phyloP scores from a whole-genome alignment of 92 coral and sea anemone species.

The Virgularia gustaviana region DNA sequence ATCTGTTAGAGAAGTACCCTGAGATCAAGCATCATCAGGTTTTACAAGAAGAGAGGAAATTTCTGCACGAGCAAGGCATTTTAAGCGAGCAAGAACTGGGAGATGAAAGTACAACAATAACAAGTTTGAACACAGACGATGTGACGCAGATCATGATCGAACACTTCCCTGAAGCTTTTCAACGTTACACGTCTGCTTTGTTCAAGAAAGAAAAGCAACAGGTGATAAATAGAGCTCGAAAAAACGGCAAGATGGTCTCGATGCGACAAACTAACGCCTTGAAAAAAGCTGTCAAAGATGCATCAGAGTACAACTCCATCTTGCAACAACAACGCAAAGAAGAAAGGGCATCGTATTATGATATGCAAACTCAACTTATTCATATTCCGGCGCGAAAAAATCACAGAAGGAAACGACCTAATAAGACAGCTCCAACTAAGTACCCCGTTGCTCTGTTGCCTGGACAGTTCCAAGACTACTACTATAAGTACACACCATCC shows the following conservation, averaged over 20 bases:
- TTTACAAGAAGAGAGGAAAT: slow-evolving; percentile 62
- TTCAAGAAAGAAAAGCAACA: slow-evolving; percentile 79
- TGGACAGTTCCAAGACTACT: slow-evolving; percentile 93
- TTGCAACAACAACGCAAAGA: slow-evolving; percentile 83
- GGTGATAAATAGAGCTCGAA: slow-evolving; percentile 65
- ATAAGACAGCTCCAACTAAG: slow-evolving; percentile 73
- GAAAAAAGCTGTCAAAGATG: slow-evolving; percentile 88
- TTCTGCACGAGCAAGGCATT: slow-evolving; percentile 69
- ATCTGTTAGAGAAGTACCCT: slow-evolving; percentile 62
- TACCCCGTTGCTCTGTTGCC: slow-evolving; percentile 95
- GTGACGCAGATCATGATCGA: slow-evolving; percentile 71
- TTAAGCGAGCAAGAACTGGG: slow-evolving; percentile 40
- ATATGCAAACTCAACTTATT: slow-evolving; percentile 98
- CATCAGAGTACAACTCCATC: slow-evolving; percentile 82
- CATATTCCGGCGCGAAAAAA: slow-evolving; percentile 85
- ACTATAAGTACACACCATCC: slow-evolving; percentile 63
- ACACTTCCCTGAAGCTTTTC: slow-evolving; percentile 63
- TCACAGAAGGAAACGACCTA: slow-evolving; percentile 56
- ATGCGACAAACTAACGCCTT: slow-evolving; percentile 65
- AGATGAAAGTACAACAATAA: slow-evolving; percentile 31
- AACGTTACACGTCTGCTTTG: slow-evolving; percentile 66
- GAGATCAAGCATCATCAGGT: slow-evolving; percentile 61
- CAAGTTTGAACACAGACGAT: slow-evolving; percentile 64
- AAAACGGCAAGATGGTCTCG: slow-evolving; percentile 66
- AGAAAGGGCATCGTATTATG: slow-evolving; percentile 93